Evolutionary conservation across 2,113 vertebrate genomes (phyloP), one percentile per base, ranked within the genome.

Genomic region (Dicaeum eximium): DNA sequence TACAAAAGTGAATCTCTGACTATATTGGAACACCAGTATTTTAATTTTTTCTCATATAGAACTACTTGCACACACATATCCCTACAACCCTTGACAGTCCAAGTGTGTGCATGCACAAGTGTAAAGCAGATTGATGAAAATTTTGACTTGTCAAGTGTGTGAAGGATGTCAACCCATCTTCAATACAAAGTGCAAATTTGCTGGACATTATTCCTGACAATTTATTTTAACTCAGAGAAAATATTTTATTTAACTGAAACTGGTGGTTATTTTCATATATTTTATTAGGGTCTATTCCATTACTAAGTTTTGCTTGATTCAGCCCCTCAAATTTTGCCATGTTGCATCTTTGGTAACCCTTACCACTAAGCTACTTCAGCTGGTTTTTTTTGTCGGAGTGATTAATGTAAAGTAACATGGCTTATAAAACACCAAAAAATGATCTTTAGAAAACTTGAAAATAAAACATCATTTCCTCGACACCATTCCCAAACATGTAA

Each of bases 1-100:
- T 37, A 25, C 17, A 40, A 40, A 91, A 72, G 18, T 42, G 31
- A 57, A 65, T 40, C 18, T 83, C 53, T 7, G 2, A 16, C 15
- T 8, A 13, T 27, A 15, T 0, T 6, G 4, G 13, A 44, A 88
- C 86, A 3, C 1, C 18, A 1, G 15, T 21, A 24, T 40, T 64
- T 65, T 48, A 40, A 14, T n/a, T 28, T 30, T 30, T 84, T 37
- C 9, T 37, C 9, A 27, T 73, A 15, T 11, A 5, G 17, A 35
- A 18, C 10, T 21, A 30, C 7, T 67, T 67, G 51, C 5, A 12
- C 10, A 50, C 4, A 4, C 11, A 19, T 20, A 22, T 35, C 40
- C 28, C 22, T 80, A 35, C 33, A 51, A 10, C 16, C 47, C 33
- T 58, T 20, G 7, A 28, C 11, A 62, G 18, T 35, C 25, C 19